A percentile compares a stretch with the other conserved stretches of the same genome.
Evolutionary conservation across 2,113 vertebrate genomes (phyloP).

Genomic region (Panurus biarmicus): DNA sequence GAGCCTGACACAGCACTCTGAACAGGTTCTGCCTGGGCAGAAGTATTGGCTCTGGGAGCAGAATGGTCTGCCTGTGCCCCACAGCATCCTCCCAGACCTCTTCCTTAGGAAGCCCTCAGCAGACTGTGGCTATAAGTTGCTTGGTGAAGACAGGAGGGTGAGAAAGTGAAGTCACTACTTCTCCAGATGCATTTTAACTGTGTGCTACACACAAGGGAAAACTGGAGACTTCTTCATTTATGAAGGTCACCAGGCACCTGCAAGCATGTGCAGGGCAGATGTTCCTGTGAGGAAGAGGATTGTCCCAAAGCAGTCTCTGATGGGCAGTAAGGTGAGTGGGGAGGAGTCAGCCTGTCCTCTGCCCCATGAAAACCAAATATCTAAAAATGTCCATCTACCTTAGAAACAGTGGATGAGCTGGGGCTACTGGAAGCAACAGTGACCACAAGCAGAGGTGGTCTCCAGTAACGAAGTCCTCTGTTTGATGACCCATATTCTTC

Average conservation of each 20-base stretch:
- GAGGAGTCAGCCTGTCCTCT: not conserved
- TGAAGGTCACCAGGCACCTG: not conserved
- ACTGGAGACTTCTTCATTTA: not conserved
- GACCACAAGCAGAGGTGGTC: not conserved
- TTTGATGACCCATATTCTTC: not conserved
- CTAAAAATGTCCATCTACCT: not conserved
- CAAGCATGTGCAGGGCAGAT: not conserved
- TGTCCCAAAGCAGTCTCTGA: not conserved
- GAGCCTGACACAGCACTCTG: not conserved
- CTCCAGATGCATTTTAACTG: not conserved
- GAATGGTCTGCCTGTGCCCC: not conserved
- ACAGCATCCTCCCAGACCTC: not conserved
- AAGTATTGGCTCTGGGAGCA: not conserved
- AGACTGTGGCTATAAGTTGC: not conserved
- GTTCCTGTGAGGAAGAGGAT: constrained; percentile 23
- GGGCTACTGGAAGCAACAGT: not conserved
- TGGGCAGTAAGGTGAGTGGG: not conserved
- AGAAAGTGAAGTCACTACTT: not conserved
- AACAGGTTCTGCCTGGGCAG: not conserved
- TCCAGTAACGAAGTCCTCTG: not conserved
- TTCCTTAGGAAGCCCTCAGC: not conserved
- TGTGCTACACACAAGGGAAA: not conserved
- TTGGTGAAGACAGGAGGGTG: not conserved
- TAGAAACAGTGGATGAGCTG: not conserved
- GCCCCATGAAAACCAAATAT: not conserved